phyloP scores from a whole-genome alignment of 2,888 invertebrate species.

The Amiota communis region DNA sequence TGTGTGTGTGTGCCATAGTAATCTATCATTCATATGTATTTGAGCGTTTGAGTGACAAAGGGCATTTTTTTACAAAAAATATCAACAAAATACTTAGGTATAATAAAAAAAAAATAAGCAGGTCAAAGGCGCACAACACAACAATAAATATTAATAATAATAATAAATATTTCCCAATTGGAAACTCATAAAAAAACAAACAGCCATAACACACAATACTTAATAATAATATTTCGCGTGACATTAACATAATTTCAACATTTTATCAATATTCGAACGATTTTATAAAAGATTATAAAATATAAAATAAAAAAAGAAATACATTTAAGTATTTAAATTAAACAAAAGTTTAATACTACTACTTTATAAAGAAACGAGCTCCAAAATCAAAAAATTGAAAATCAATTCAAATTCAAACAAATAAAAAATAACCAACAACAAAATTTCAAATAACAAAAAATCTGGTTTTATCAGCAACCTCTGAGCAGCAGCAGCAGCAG shows the following conservation, averaged over 20 bases:
- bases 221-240: conserved; percentile 9
- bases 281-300: neutral
- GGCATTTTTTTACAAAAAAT: too few relatives aligned
- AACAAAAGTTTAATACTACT: conserved; percentile 28
- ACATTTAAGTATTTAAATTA: conserved; percentile 42
- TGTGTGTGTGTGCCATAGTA: neutral
- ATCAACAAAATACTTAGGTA: neutral
- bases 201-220: conserved; percentile 33
- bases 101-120: conserved; percentile 47
- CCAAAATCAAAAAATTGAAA: conserved; percentile 59
- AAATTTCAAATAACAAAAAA: conserved; percentile 52
- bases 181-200: conserved; percentile 36
- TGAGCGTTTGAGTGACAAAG: neutral
- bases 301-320: conserved; percentile 49
- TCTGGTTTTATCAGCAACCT: conserved; percentile 61
- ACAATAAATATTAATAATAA: conserved; percentile 33
- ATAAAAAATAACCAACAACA: conserved; percentile 15
- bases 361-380: conserved; percentile 37
- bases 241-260: conserved; percentile 22
- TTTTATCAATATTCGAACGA: neutral
- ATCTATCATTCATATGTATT: neutral
- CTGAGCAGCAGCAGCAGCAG: conserved; percentile 36
- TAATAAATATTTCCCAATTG: conserved; percentile 50
- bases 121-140: conserved; percentile 66
- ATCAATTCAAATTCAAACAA: conserved; percentile 46